Base-by-base conservation (phyloP, 2,797 vertebrate genomes). In the Hyperoplus immaculatus region DNA sequence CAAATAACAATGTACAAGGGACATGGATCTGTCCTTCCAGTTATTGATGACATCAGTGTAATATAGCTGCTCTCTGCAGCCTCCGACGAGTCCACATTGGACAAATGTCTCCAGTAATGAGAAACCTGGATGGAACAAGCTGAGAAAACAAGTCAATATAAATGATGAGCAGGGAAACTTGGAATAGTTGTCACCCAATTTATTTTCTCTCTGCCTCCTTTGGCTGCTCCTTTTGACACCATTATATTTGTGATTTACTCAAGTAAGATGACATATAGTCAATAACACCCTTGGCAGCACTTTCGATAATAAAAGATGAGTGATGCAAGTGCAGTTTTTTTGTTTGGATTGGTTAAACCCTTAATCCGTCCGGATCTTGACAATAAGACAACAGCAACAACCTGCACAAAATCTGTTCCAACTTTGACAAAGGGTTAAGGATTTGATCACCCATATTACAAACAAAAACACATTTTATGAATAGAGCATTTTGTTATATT, bases 131-230 rank as follows among this genome's bases (percentile, higher is more conserved):
- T 59, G 61, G 54, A 68, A 72, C 57, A 67, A 49, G 56, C 65
- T 6, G 57, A 66, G 69, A 82, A 80, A 87, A 84, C 78, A 87
- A 72, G 78, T 85, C 86, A 76, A 86, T 88, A 89, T 51, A 73
- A 88, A 78, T 66, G 81, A 89, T 56, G 69, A 72, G 62, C 47
- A 69, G 67, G 18, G 85, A 69, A 79, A 78, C 66, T 54, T 73
- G 43, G 54, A 80, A 59, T 38, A n/a, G 41, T 41, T 57, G 46
- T 66, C 5, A 2, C 59, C 53, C 57, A 14, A 18, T 53, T 63
- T 47, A 39, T 21, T 42, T 46, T n/a, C 36, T 50, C 42, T 58
- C 29, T 58, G 55, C 54, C 66, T 36, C 50, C 59, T 56, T 43
- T 36, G 77, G 57, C 62, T 65, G 69, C 69, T 78, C 53, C 72